These are phyloP conservation scores for Pseudorasbora parva DNA, from an alignment of 2,113 vertebrate genomes.

Conservation along the genomic window DNA sequence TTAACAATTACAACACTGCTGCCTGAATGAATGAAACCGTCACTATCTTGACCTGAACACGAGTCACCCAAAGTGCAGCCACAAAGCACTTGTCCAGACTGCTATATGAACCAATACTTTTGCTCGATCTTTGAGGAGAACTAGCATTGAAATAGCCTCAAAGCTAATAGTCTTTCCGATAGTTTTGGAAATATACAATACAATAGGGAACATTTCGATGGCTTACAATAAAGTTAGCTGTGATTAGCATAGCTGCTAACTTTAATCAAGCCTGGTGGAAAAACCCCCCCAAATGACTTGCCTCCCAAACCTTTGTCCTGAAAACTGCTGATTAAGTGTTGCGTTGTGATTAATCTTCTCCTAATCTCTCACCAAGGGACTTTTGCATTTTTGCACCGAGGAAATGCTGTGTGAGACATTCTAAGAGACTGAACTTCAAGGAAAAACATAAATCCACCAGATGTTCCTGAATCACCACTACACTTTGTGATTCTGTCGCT, in stretches of 20 bases:
- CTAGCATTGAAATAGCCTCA: background rate
- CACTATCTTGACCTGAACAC: too few relatives aligned
- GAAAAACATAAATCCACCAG: slow-evolving; percentile 25
- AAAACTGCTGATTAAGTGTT: slow-evolving; percentile 8
- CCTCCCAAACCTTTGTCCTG: background rate
- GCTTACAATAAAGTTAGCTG: background rate
- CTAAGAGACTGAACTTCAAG: background rate
- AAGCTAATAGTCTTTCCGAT: background rate
- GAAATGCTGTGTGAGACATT: slow-evolving; percentile 34
- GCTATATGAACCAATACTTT: background rate
- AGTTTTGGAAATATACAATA: background rate
- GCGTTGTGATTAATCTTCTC: slow-evolving; percentile 29
- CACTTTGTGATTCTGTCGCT: background rate
- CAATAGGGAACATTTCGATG: background rate
- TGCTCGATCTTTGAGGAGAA: background rate
- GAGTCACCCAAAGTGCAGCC: too few relatives aligned
- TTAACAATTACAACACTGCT: too few relatives aligned
- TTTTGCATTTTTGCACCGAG: slow-evolving; percentile 5
- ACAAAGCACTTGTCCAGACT: too few relatives aligned
- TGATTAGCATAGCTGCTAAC: background rate
- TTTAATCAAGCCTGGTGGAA: background rate
- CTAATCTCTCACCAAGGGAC: slow-evolving; percentile 27
- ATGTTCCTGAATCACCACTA: background rate
- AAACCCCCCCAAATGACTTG: background rate
- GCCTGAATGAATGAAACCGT: too few relatives aligned